Evolutionary conservation across 2,888 invertebrate species (phyloP).

Genomic region (Melanargia galathea): DNA sequence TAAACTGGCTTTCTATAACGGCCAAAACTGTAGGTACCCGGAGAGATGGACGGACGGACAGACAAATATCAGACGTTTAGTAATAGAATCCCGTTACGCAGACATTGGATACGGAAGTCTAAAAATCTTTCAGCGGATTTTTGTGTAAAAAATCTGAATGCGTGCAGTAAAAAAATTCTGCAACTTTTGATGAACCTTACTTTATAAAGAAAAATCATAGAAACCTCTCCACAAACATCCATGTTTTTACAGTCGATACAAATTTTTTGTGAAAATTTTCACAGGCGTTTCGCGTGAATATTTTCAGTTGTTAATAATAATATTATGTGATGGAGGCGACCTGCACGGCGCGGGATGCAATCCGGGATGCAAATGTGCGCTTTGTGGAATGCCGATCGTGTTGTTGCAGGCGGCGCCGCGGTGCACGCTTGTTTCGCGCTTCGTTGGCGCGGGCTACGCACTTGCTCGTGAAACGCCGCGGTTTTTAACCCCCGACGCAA

Average conservation of each 20-base stretch:
- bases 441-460: conserved; percentile 20
- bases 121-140: no score
- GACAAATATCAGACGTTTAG: no score
- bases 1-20: no score
- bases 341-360: conserved; percentile 5
- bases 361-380: conserved; percentile 35
- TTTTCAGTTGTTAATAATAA: conserved; percentile 10
- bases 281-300: neutral
- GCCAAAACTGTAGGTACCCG: no score
- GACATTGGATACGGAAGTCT: no score
- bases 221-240: neutral
- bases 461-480: conserved; percentile 12
- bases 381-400: conserved; percentile 37
- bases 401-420: conserved; percentile 35
- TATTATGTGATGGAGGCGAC: conserved; percentile 13
- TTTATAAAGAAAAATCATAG: neutral
- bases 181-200: neutral
- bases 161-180: no score
- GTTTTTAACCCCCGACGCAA: no score
- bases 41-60: no score
- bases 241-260: neutral
- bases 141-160: no score
- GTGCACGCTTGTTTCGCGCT: conserved; percentile 24
- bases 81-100: no score
- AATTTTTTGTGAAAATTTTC: neutral